Percentiles rank a stretch among this genome's conserved stretches.
phyloP scores from a whole-genome alignment of 2,888 invertebrate species.

The Steinernema carpocapsae region DNA sequence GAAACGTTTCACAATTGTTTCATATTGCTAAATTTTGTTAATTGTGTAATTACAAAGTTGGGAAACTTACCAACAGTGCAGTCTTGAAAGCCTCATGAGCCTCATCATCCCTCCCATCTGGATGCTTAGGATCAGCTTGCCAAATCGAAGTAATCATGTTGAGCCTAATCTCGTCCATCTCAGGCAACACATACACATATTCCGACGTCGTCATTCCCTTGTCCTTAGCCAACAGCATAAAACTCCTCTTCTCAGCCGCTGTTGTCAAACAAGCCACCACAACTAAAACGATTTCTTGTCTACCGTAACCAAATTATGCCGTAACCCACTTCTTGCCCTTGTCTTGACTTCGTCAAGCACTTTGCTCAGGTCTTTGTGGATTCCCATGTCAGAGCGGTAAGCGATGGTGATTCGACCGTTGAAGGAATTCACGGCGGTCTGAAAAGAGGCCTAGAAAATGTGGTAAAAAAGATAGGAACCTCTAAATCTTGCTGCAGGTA shows the following conservation, averaged over 20 bases:
- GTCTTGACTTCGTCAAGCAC: conserved; percentile 11
- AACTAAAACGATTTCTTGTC: conserved; percentile 16
- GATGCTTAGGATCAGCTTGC: conserved; percentile 15
- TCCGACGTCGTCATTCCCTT: conserved; percentile 6
- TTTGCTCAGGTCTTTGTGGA: background rate
- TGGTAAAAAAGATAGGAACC: background rate
- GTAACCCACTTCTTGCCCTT: background rate
- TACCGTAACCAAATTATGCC: background rate
- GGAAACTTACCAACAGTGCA: conserved; percentile 44
- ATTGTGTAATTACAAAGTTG: background rate
- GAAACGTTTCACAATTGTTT: no score
- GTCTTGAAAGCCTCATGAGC: conserved; percentile 51
- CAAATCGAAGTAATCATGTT: background rate
- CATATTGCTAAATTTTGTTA: no score
- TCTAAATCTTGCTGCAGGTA: conserved; percentile 51
- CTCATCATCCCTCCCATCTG: conserved; percentile 56
- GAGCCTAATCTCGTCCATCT: conserved; percentile 2
- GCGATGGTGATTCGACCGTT: conserved; percentile 18
- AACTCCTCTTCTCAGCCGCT: background rate
- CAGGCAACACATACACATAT: conserved; percentile 9
- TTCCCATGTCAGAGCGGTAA: conserved; percentile 13
- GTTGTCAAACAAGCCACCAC: background rate
- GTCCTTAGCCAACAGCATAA: conserved; percentile 4
- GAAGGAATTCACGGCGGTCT: conserved; percentile 28
- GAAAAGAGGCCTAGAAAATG: background rate